Evolutionary conservation across 2,113 vertebrate species (phyloP), one percentile per base, ranked within the genome.

Genomic region (Oryzias woworae): DNA sequence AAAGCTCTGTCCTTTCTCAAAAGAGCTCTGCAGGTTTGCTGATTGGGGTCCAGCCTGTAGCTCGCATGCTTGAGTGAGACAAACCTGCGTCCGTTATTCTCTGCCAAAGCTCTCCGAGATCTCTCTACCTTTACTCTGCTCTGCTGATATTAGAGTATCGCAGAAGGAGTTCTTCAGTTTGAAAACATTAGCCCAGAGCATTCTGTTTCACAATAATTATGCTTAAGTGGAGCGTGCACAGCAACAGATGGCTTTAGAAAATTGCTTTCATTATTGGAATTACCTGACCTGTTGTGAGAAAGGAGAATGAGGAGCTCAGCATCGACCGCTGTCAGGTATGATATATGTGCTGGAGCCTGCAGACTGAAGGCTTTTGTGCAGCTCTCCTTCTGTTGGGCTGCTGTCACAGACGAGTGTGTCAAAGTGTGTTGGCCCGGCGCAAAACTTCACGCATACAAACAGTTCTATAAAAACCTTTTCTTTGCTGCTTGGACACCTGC

Each of bases 1-100:
- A 95, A 91, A 93, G 91, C 36, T 94, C 93, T 94, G 94, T 88
- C 73, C 89, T 94, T 94, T 94, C 92, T 95, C 93, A 93, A 91
- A 91, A 84, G 88, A 85, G 85, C 90, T 91, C 88, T 53, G 0
- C 90, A 93, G 91, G 90, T 91, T 93, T 91, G 78, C 93, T 94
- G 89, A 94, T 94, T 94, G 94, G 93, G 94, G 92, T 90, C 85
- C 69, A 82, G 91, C 90, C 72, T 81, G 84, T 80, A 86, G 86
- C 90, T 65, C 85, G 85, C 73, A 91, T 85, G 94, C 92, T 92
- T 92, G 89, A 94, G 89, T 92, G 93, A 91, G 36, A 10, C 36
- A 36, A 36, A 36, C 36, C 36, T 36, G 36, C 36, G 36, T 36
- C 36, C 36, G 36, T 36, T 2, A 36, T 8, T 93, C 92, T 91